A percentile compares a stretch with the other conserved stretches of the same genome.
Conservation (phyloP, 2,797 vertebrate species). For the Onychomys leucogaster region DNA sequence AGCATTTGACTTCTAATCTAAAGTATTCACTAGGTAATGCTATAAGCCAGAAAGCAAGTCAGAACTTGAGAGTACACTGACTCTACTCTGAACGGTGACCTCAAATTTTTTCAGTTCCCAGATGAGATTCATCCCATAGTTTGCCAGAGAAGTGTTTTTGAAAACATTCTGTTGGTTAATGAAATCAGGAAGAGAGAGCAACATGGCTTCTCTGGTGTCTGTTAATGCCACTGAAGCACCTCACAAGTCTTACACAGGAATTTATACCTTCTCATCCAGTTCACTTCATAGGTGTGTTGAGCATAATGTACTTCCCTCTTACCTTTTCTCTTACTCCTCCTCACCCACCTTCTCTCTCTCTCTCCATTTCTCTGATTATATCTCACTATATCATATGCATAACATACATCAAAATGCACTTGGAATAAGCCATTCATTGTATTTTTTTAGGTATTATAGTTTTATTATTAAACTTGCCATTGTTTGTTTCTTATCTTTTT, state of each 20-base stretch:
- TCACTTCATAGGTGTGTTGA: neutral
- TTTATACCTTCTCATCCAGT: neutral
- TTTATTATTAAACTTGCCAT: too few species aligned
- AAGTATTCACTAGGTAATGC: neutral
- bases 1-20: neutral
- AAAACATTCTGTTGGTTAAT: neutral
- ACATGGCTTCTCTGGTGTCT: neutral
- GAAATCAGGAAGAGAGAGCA: neutral
- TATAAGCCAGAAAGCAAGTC: neutral
- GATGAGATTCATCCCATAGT: neutral
- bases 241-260: neutral
- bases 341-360: neutral
- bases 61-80: too few species aligned
- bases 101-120: neutral
- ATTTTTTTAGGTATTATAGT: too few species aligned
- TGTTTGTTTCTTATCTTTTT: too few species aligned
- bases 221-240: neutral
- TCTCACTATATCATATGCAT: neutral
- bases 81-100: too few species aligned
- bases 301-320: neutral
- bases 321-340: too few species aligned
- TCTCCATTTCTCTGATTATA: neutral
- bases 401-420: neutral
- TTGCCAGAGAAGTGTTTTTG: neutral
- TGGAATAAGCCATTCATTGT: neutral